Percentiles rank a stretch among this genome's conserved stretches.
Conservation (phyloP, 37 sponge, comb jelly and placozoan species). For the Mnemiopsis leidyi region DNA sequence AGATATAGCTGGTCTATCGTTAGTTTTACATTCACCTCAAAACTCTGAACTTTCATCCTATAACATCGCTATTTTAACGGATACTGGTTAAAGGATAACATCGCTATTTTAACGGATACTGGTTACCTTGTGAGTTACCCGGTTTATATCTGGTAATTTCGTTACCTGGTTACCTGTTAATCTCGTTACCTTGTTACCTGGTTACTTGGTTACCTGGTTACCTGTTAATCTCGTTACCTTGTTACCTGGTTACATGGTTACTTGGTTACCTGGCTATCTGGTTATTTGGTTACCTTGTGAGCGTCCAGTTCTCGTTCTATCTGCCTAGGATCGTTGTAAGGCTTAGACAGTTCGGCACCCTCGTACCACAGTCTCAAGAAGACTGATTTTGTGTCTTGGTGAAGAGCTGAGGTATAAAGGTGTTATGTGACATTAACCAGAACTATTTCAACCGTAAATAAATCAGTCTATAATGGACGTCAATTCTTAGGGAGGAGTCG, state of each 20-base stretch:
- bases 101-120: too few relatives aligned
- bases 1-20: not conserved
- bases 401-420: too few relatives aligned
- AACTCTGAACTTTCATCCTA: too few relatives aligned
- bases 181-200: not conserved
- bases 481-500: too few relatives aligned
- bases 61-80: too few relatives aligned
- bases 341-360: slow-evolving; percentile 7
- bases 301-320: slow-evolving; percentile 31
- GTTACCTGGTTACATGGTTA: not conserved
- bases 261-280: not conserved
- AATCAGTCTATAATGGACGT: too few relatives aligned
- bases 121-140: too few relatives aligned
- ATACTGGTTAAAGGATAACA: too few relatives aligned
- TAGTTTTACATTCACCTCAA: not conserved
- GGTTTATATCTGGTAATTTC: too few relatives aligned
- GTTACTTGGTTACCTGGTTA: not conserved
- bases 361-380: slow-evolving; percentile 60
- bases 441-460: too few relatives aligned
- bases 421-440: too few relatives aligned
- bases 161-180: too few relatives aligned
- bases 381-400: not conserved
- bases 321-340: slow-evolving; percentile 55
- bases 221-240: not conserved
- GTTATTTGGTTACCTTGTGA: not conserved